These are phyloP conservation scores for Aculops lycopersici DNA, from an alignment of 1,140 invertebrate genomes.

Conservation along the genomic window DNA sequence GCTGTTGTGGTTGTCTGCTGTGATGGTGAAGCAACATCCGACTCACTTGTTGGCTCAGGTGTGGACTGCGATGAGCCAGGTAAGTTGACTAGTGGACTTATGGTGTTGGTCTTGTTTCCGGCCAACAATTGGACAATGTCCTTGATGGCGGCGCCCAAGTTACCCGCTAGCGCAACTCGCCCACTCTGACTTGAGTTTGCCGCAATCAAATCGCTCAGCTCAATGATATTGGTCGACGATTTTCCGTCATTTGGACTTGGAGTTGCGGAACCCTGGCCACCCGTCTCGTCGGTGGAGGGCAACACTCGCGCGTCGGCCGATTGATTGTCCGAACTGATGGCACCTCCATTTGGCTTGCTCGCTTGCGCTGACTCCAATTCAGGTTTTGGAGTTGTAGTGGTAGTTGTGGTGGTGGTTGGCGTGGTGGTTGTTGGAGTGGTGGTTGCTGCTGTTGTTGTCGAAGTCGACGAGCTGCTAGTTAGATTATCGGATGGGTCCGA, in stretches of 20 bases:
- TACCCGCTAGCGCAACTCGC: constrained; percentile 11
- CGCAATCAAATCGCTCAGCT: constrained; percentile 12
- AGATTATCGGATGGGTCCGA: too few relatives aligned
- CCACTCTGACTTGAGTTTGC: constrained; percentile 9
- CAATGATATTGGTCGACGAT: too few relatives aligned
- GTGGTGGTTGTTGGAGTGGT: background rate
- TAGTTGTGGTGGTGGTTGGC: constrained; percentile 1
- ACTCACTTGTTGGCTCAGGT: background rate
- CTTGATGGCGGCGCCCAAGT: constrained; percentile 12
- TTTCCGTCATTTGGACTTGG: too few relatives aligned
- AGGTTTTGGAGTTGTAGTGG: background rate
- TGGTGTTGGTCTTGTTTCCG: constrained; percentile 7
- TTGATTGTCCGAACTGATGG: too few relatives aligned
- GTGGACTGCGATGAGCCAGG: background rate
- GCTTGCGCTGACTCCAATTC: background rate
- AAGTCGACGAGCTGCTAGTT: background rate
- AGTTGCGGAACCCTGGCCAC: too few relatives aligned
- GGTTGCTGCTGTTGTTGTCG: background rate
- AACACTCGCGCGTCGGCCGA: too few relatives aligned
- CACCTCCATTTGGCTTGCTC: background rate
- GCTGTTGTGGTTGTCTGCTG: background rate
- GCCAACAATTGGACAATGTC: constrained; percentile 13
- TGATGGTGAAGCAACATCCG: background rate
- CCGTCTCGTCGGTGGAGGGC: too few relatives aligned
- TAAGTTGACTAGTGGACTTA: background rate